Conservation (phyloP, 2,888 invertebrate species). For the Andrena praecox region DNA sequence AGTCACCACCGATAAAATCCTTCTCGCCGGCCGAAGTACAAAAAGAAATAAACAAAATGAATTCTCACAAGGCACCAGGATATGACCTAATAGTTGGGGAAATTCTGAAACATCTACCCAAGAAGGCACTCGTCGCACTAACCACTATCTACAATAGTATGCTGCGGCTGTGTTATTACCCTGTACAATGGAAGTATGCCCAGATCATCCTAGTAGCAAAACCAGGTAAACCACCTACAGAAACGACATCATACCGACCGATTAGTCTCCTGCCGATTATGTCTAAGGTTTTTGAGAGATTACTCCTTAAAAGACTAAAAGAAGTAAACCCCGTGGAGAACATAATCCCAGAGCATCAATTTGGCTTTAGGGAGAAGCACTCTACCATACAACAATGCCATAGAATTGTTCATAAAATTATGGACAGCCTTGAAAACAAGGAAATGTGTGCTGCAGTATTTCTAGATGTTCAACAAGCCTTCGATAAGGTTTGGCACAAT, state of each 20-base stretch:
- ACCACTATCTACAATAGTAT: no score
- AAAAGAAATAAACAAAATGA: background rate
- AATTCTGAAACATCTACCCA: slow-evolving; percentile 2
- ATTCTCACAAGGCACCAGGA: background rate
- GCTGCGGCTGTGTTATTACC: no score
- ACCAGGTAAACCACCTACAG: no score
- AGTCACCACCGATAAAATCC: background rate
- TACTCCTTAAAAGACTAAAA: no score
- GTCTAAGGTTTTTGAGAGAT: no score
- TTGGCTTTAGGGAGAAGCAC: background rate
- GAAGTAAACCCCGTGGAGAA: no score
- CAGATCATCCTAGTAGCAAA: no score
- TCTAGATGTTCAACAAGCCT: background rate
- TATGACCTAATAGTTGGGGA: background rate
- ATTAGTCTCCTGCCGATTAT: no score
- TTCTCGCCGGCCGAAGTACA: background rate
- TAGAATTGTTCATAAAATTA: background rate
- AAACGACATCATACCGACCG: no score
- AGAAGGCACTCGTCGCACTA: background rate
- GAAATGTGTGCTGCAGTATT: background rate
- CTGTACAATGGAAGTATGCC: no score
- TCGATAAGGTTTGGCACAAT: background rate
- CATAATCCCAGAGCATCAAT: background rate
- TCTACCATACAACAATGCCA: background rate
- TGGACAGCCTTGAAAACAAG: background rate